Conservation (phyloP, 1,140 invertebrate genomes). For the Drosophila erecta region DNA sequence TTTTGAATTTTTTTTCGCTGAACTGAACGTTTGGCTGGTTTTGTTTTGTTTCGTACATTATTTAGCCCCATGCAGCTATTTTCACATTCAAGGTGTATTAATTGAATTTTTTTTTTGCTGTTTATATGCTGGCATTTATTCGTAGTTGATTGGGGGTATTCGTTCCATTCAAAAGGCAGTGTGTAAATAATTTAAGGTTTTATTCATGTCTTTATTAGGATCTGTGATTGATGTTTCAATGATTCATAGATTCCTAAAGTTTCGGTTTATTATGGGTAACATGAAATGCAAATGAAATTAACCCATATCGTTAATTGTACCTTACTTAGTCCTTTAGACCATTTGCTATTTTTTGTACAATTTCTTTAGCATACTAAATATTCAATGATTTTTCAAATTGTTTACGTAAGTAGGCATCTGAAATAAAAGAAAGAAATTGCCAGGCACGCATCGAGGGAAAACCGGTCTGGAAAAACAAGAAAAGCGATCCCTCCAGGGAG, state of each 20-base stretch:
- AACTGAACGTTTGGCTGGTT: constrained; percentile 1
- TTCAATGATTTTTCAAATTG: constrained; percentile 61
- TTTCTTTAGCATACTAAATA: constrained; percentile 44
- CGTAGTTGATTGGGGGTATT: constrained; percentile 49
- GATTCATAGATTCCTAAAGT: constrained; percentile 8
- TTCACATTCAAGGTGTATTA: constrained; percentile 73
- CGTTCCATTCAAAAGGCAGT: constrained; percentile 19
- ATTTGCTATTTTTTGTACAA: constrained; percentile 8
- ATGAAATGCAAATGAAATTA: neutral
- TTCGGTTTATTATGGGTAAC: neutral
- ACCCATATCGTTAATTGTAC: neutral
- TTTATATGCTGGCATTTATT: constrained; percentile 49
- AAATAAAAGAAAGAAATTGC: constrained; percentile 52
- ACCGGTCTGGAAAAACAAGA: constrained; percentile 8
- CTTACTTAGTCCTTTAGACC: constrained; percentile 6
- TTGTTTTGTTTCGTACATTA: constrained; percentile 40
- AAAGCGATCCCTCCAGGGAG: constrained; percentile 13
- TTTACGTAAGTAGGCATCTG: constrained; percentile 70
- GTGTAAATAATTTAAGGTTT: constrained; percentile 46
- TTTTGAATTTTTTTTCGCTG: constrained; percentile 40
- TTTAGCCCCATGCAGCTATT: constrained; percentile 50
- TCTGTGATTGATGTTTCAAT: constrained; percentile 48
- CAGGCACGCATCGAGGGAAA: constrained; percentile 24
- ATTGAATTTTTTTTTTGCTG: constrained; percentile 53
- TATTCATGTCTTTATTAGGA: constrained; percentile 40